These are phyloP conservation scores for Yoshiicerus persimilis DNA, from an alignment of 1,140 invertebrate species.

Conservation along the genomic window DNA sequence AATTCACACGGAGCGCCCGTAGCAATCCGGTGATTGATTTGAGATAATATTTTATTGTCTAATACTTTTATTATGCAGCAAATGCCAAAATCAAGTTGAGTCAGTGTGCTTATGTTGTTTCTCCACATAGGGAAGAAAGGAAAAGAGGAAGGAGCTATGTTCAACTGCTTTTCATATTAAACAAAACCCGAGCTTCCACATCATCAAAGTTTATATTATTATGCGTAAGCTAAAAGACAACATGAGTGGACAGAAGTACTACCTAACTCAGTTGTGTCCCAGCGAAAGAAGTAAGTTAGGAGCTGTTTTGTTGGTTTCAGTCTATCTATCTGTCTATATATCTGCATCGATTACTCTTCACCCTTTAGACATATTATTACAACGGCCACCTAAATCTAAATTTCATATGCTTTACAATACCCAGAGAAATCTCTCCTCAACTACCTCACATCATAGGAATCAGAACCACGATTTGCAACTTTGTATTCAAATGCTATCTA, in stretches of 20 bases:
- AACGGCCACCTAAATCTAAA: neutral
- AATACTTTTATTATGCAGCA: conserved; percentile 15
- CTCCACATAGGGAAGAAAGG: neutral
- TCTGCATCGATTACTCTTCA: conserved; percentile 4
- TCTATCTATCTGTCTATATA: conserved; percentile 7
- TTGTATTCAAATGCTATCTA: neutral
- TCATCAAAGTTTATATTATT: neutral
- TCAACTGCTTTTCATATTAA: neutral
- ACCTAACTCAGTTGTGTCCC: neutral
- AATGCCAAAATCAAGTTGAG: conserved; percentile 6
- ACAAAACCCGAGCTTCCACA: conserved; percentile 14
- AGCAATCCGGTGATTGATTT: conserved; percentile 8
- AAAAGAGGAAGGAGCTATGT: neutral
- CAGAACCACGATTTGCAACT: neutral
- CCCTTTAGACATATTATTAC: neutral
- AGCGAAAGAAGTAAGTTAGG: neutral
- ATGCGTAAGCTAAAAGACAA: neutral
- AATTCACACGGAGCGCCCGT: neutral
- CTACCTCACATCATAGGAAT: no score
- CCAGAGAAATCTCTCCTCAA: no score
- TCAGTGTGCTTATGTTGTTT: neutral
- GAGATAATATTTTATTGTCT: conserved; percentile 23
- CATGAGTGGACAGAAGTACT: neutral
- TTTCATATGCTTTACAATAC: neutral
- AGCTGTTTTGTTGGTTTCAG: neutral